phyloP scores from a whole-genome alignment of 2,888 invertebrate species.

The Hypomecis atomaria region DNA sequence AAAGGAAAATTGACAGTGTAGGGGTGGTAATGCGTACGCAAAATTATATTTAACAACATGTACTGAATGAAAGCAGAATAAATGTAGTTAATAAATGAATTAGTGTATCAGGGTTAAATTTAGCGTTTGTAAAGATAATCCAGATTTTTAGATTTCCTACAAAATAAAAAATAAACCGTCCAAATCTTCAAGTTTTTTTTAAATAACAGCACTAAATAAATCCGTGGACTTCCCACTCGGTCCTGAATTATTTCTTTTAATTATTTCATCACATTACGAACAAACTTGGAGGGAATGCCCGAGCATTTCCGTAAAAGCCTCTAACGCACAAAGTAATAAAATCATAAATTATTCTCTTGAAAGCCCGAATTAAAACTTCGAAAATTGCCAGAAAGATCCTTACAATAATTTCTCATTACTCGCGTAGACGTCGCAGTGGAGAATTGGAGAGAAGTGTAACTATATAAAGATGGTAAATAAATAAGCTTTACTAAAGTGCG shows the following conservation, averaged over 20 bases:
- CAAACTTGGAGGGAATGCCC: slow-evolving; percentile 27
- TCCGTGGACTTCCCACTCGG: slow-evolving; percentile 23
- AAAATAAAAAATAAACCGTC: too few species aligned
- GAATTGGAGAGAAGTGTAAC: neutral
- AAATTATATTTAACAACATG: too few species aligned
- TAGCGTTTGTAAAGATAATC: too few species aligned
- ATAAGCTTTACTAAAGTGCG: too few species aligned
- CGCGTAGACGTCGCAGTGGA: slow-evolving; percentile 33
- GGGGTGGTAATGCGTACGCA: too few species aligned
- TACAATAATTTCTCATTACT: slow-evolving; percentile 57
- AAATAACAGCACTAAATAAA: slow-evolving; percentile 1
- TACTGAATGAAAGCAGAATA: too few species aligned
- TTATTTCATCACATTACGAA: slow-evolving; percentile 35
- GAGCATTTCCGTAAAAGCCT: slow-evolving; percentile 28
- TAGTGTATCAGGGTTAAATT: too few species aligned
- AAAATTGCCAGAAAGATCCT: slow-evolving; percentile 51
- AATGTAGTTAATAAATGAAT: too few species aligned
- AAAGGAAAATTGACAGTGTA: too few species aligned
- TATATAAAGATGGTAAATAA: neutral
- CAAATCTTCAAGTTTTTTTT: too few species aligned
- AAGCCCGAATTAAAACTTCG: slow-evolving; percentile 54
- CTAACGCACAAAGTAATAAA: slow-evolving; percentile 45
- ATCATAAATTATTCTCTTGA: slow-evolving; percentile 46
- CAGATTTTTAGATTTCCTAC: too few species aligned
- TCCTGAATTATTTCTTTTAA: slow-evolving; percentile 32